These are phyloP conservation scores for Teleogryllus occipitalis DNA, from an alignment of 1,140 invertebrate genomes.

Conservation along the genomic window DNA sequence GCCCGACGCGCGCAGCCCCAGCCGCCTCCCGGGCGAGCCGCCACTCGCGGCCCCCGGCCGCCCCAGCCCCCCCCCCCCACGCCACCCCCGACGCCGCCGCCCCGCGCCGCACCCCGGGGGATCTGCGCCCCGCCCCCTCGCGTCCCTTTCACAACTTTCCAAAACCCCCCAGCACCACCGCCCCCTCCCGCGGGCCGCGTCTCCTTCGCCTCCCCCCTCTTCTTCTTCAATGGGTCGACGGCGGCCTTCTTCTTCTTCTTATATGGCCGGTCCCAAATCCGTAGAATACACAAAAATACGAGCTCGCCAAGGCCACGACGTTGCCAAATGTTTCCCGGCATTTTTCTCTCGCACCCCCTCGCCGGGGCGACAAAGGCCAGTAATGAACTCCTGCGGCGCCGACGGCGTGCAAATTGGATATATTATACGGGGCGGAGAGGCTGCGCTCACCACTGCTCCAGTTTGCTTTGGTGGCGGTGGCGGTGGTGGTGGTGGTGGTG, in stretches of 20 bases:
- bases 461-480: background rate
- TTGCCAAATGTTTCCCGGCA: background rate
- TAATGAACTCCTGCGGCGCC: background rate
- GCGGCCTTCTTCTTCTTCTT: background rate
- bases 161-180: too few relatives aligned
- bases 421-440: background rate
- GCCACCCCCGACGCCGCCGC: too few relatives aligned
- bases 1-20: too few relatives aligned
- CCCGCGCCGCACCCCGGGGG: too few relatives aligned
- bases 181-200: too few relatives aligned
- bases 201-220: background rate
- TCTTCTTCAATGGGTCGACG: too few relatives aligned
- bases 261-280: background rate
- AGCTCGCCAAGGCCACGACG: background rate
- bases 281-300: background rate
- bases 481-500: background rate
- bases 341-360: background rate
- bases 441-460: background rate
- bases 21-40: too few relatives aligned
- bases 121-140: too few relatives aligned
- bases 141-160: too few relatives aligned
- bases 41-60: too few relatives aligned
- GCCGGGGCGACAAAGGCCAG: background rate
- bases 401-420: constrained; percentile 3
- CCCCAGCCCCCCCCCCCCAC: too few relatives aligned